Percentiles rank a stretch among this genome's conserved stretches.
phyloP scores from a whole-genome alignment of 2,797 vertebrate species.

The Enteromius paludinosus region DNA sequence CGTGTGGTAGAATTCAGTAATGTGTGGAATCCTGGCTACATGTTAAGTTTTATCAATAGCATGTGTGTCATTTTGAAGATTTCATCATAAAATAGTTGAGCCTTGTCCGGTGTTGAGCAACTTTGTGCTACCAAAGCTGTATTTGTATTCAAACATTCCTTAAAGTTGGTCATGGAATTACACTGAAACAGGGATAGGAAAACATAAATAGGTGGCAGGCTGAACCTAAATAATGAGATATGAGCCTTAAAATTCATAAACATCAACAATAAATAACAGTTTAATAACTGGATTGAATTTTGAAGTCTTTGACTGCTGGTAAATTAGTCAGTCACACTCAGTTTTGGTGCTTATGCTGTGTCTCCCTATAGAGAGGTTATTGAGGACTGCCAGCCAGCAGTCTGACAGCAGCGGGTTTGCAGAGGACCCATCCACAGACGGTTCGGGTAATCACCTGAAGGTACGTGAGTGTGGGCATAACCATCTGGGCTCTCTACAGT shows the following conservation, averaged over 20 bases:
- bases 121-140: neutral
- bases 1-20: conserved; percentile 36
- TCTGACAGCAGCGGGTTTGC: conserved; percentile 98
- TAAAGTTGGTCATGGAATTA: neutral
- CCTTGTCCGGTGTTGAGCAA: neutral
- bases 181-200: neutral
- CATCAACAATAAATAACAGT: no score
- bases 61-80: neutral
- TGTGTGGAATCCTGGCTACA: neutral
- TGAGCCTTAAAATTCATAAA: neutral
- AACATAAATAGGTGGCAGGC: neutral
- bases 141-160: neutral
- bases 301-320: neutral
- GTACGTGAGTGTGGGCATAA: conserved; percentile 62
- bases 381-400: conserved; percentile 91
- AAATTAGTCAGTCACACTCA: neutral
- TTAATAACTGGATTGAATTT: neutral
- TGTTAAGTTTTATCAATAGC: neutral
- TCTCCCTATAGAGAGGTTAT: conserved; percentile 79
- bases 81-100: neutral
- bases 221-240: neutral
- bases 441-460: conserved; percentile 83
- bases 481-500: neutral
- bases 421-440: conserved; percentile 89
- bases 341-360: neutral